Percentiles rank a stretch among this genome's conserved stretches.
Evolutionary conservation across 30 jellyfish, hydroid and myxozoan genomes (phyloP).

Genomic region (Rhopilema esculentum): DNA sequence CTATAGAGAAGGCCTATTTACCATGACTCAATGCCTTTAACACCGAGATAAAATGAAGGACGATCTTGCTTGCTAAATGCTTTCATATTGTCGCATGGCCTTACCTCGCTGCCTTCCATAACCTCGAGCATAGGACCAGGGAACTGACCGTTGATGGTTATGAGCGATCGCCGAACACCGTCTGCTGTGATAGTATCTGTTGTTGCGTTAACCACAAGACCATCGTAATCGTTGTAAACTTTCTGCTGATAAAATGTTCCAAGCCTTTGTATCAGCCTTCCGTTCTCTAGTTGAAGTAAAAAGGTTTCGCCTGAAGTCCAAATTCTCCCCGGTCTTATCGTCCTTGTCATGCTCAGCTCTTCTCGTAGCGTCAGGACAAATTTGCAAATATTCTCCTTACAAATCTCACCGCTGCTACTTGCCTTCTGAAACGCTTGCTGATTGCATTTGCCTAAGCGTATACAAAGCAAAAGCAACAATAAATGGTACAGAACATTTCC

Average conservation of each 20-base stretch:
- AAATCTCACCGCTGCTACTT: constrained; percentile 1
- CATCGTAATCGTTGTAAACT: not conserved
- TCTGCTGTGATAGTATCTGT: constrained; percentile 63
- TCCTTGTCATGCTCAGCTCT: constrained; percentile 52
- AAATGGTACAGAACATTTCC: not conserved
- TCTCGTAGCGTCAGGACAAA: constrained; percentile 23
- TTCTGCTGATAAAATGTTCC: constrained; percentile 51
- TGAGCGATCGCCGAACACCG: constrained; percentile 47
- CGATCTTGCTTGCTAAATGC: too few species aligned
- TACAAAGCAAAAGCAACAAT: not conserved
- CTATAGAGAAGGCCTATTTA: too few species aligned
- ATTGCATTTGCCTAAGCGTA: not conserved
- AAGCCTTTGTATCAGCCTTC: constrained; percentile 31
- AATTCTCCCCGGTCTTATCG: constrained; percentile 13
- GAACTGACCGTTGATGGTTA: constrained; percentile 43
- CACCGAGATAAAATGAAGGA: too few species aligned
- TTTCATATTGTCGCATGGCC: too few species aligned
- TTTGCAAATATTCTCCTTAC: constrained; percentile 31
- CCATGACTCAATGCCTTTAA: too few species aligned
- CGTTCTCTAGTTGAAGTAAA: constrained; percentile 27
- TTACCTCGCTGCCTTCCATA: constrained; percentile 64
- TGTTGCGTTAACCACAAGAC: constrained; percentile 36
- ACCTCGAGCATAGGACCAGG: constrained; percentile 73
- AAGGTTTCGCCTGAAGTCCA: constrained; percentile 36
- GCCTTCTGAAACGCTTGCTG: constrained; percentile 7